Conservation (phyloP, 2,888 invertebrate species). For the Perizoma affinitatum region DNA sequence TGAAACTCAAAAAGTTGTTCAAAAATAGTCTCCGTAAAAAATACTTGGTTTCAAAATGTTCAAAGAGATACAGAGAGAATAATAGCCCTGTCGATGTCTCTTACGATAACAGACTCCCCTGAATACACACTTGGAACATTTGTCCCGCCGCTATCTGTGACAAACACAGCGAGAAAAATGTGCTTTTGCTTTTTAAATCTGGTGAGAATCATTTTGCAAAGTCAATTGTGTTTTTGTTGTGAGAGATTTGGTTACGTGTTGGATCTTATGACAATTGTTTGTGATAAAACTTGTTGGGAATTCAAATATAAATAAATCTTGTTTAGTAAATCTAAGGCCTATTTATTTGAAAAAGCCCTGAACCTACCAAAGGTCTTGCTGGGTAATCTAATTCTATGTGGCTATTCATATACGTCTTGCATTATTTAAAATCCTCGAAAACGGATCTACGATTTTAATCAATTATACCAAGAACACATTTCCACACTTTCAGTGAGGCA, state of each 20-base stretch:
- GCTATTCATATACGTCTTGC: too few relatives aligned
- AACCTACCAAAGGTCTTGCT: too few relatives aligned
- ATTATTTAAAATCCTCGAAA: too few relatives aligned
- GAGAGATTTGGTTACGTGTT: constrained; percentile 6
- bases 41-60: constrained; percentile 33
- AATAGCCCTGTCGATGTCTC: constrained; percentile 52
- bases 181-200: constrained; percentile 38
- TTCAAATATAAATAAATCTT: too few relatives aligned
- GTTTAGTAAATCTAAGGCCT: too few relatives aligned
- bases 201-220: constrained; percentile 24
- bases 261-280: constrained; percentile 15
- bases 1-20: neutral
- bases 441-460: too few relatives aligned
- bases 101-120: constrained; percentile 57
- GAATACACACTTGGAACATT: constrained; percentile 52
- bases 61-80: constrained; percentile 42
- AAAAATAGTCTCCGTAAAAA: constrained; percentile 12
- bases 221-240: constrained; percentile 21
- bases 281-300: constrained; percentile 4
- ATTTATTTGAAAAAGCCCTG: too few relatives aligned
- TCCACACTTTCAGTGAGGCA: too few relatives aligned
- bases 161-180: constrained; percentile 57
- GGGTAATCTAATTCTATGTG: too few relatives aligned
- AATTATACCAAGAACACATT: too few relatives aligned
- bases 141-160: constrained; percentile 62